phyloP scores from a whole-genome alignment of 2,113 vertebrate genomes.

The Sander vitreus region DNA sequence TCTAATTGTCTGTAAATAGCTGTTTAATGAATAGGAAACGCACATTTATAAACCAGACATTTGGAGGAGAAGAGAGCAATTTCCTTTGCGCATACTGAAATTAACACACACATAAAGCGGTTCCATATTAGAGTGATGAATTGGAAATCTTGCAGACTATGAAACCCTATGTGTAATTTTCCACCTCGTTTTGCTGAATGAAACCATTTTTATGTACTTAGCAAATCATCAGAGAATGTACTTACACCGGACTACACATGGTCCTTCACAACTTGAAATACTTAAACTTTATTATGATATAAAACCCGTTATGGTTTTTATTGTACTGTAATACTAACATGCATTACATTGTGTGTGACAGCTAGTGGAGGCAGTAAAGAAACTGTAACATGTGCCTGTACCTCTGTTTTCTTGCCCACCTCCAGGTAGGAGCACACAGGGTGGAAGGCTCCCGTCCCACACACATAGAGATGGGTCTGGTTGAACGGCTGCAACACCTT shows the following conservation, averaged over 20 bases:
- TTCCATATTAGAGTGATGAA: constrained; percentile 59
- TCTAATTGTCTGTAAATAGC: constrained; percentile 63
- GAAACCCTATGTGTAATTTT: constrained; percentile 55
- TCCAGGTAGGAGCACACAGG: constrained; percentile 95
- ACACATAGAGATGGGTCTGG: constrained; percentile 95
- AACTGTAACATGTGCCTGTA: constrained; percentile 65
- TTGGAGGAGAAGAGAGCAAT: constrained; percentile 60
- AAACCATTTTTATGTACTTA: constrained; percentile 49
- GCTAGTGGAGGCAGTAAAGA: background rate
- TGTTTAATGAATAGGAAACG: constrained; percentile 65
- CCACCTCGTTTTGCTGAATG: constrained; percentile 53
- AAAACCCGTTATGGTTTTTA: background rate
- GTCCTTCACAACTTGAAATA: constrained; percentile 29
- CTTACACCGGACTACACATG: constrained; percentile 16
- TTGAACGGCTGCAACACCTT: constrained; percentile 95
- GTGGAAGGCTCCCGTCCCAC: constrained; percentile 97
- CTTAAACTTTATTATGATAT: background rate
- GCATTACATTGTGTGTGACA: background rate
- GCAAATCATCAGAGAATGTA: constrained; percentile 38
- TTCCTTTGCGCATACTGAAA: constrained; percentile 28
- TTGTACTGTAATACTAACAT: background rate
- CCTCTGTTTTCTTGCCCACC: constrained; percentile 94
- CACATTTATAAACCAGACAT: constrained; percentile 63
- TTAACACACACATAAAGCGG: constrained; percentile 28
- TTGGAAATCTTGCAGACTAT: constrained; percentile 35